Percentiles rank a stretch among this genome's conserved stretches.
phyloP scores from a whole-genome alignment of 2,797 vertebrate species.

The Crocidura indochinensis region DNA sequence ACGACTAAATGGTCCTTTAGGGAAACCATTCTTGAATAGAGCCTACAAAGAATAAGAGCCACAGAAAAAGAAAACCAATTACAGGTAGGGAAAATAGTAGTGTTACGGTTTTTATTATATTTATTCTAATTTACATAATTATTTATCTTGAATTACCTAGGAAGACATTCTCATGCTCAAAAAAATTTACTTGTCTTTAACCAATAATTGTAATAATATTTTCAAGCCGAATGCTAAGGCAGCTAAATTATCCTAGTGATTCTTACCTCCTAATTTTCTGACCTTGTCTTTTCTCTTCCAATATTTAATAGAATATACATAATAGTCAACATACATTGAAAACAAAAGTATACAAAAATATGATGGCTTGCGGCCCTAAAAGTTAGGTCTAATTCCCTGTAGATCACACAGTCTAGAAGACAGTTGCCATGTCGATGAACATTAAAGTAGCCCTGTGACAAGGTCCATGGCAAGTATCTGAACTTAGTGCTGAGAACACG shows the following conservation, averaged over 20 bases:
- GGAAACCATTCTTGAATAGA: background rate
- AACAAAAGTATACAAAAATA: background rate
- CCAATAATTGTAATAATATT: background rate
- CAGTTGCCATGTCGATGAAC: background rate
- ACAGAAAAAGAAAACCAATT: background rate
- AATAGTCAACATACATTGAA: background rate
- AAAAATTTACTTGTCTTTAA: background rate
- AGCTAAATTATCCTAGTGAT: background rate
- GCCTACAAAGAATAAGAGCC: background rate
- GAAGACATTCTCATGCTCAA: background rate
- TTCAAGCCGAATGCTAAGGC: background rate
- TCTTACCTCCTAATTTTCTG: background rate
- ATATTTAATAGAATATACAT: background rate
- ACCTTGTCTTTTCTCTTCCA: background rate
- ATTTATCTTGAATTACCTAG: background rate
- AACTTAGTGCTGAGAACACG: background rate
- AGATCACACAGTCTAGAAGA: background rate
- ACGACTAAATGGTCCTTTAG: background rate
- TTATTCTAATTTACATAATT: conserved; percentile 4
- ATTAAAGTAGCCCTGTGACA: background rate
- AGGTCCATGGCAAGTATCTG: background rate
- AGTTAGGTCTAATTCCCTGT: background rate
- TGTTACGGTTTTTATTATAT: conserved; percentile 13
- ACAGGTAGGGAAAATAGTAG: background rate
- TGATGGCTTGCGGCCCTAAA: background rate